These are phyloP conservation scores for Drosophila carrolli DNA, from an alignment of 1,140 invertebrate genomes.

Conservation along the genomic window DNA sequence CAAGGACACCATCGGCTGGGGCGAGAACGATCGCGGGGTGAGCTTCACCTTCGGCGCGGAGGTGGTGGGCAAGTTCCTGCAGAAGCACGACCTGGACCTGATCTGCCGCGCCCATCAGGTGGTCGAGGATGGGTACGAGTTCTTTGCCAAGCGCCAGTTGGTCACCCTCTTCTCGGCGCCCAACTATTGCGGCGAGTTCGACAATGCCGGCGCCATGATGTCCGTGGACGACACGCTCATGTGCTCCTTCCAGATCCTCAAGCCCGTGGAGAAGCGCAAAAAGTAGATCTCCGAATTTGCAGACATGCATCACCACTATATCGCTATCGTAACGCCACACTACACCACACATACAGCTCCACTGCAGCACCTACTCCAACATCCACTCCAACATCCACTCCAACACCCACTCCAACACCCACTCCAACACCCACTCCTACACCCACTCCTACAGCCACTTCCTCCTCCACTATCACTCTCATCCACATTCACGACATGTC, in stretches of 20 bases:
- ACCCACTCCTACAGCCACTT: too few relatives aligned
- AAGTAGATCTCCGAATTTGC: conserved; percentile 21
- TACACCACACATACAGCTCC: background rate
- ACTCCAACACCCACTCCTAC: too few relatives aligned
- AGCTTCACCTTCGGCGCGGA: conserved; percentile 98
- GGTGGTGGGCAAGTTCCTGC: conserved; percentile 96
- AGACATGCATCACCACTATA: too few relatives aligned
- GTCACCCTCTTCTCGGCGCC: conserved; percentile 94
- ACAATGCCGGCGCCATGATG: conserved; percentile 99
- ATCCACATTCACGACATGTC: background rate
- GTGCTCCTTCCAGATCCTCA: conserved; percentile 99
- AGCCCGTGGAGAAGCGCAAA: conserved; percentile 88
- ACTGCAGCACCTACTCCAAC: background rate
- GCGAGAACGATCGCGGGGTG: conserved; percentile 97
- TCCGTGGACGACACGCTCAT: conserved; percentile 99
- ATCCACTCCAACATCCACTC: background rate
- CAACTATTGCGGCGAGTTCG: conserved; percentile 92
- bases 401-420: background rate
- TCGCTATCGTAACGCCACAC: background rate
- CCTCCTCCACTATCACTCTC: background rate
- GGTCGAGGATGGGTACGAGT: conserved; percentile 99
- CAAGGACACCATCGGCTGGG: conserved; percentile 95
- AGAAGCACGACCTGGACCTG: conserved; percentile 97
- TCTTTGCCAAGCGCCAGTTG: conserved; percentile 98
- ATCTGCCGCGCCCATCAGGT: conserved; percentile 99